Evolutionary conservation across 2,888 invertebrate species (phyloP).

Genomic region (Mimas tiliae): DNA sequence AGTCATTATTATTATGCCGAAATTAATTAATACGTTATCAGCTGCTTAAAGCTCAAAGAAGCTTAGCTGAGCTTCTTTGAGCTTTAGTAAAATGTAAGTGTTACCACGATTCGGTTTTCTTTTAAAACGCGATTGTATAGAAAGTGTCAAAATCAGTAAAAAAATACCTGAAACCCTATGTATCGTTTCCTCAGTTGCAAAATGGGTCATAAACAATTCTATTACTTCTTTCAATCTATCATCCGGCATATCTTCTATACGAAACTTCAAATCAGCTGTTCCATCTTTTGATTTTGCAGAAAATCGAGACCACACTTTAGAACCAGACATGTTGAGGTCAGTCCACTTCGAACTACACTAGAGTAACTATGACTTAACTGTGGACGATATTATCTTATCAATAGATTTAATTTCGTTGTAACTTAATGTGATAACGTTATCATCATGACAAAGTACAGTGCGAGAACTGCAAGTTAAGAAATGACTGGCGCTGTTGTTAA

Average conservation of each 20-base stretch:
- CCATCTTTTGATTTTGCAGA: slow-evolving; percentile 32
- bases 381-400: neutral
- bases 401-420: neutral
- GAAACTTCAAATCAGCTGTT: slow-evolving; percentile 37
- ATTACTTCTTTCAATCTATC: slow-evolving; percentile 35
- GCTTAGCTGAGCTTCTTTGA: no score
- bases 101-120: no score
- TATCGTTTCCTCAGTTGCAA: slow-evolving; percentile 38
- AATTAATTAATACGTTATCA: no score
- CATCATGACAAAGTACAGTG: no score
- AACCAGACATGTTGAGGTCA: neutral
- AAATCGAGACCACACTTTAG: slow-evolving; percentile 39
- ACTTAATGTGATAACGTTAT: neutral
- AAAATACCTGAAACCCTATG: slow-evolving; percentile 39
- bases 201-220: slow-evolving; percentile 38
- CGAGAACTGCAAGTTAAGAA: no score
- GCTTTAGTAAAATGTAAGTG: no score
- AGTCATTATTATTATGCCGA: no score
- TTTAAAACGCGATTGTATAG: no score
- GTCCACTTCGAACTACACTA: neutral
- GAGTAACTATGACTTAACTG: neutral
- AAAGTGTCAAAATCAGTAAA: no score
- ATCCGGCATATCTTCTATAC: slow-evolving; percentile 41
- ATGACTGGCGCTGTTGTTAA: no score
- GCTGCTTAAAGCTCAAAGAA: no score